These are phyloP conservation scores for Tarsius wallacei DNA, from an alignment of 2,797 vertebrate species.

Conservation along the genomic window DNA sequence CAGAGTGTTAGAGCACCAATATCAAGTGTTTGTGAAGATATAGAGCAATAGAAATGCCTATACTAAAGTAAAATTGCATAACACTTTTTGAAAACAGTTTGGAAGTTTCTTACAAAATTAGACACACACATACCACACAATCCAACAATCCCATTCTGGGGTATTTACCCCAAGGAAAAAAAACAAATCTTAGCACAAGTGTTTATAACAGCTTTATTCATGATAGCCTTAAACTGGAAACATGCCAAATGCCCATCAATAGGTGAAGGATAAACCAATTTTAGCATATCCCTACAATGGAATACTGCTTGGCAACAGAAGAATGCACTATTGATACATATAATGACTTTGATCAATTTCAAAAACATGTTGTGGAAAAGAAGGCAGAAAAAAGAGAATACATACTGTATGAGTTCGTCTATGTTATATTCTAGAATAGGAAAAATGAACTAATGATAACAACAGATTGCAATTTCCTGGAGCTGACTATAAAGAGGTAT, in stretches of 20 bases:
- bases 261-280: not conserved
- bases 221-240: not conserved
- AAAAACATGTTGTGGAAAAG: not conserved
- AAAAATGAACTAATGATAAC: not conserved
- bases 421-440: not conserved
- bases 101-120: not conserved
- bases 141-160: not conserved
- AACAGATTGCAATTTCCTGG: not conserved
- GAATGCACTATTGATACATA: not conserved
- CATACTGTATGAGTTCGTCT: not conserved
- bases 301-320: not conserved
- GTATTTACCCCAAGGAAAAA: not conserved
- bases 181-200: not conserved
- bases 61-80: not conserved
- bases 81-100: not conserved
- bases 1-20: not conserved
- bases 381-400: not conserved
- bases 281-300: not conserved
- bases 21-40: not conserved
- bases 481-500: not conserved
- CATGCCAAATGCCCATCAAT: not conserved
- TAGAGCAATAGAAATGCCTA: not conserved
- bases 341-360: not conserved
- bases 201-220: not conserved
- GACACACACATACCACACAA: not conserved